A percentile compares a stretch with the other conserved stretches of the same genome.
Conservation (phyloP, 2,797 vertebrate genomes). For the Xiphophorus birchmanni region DNA sequence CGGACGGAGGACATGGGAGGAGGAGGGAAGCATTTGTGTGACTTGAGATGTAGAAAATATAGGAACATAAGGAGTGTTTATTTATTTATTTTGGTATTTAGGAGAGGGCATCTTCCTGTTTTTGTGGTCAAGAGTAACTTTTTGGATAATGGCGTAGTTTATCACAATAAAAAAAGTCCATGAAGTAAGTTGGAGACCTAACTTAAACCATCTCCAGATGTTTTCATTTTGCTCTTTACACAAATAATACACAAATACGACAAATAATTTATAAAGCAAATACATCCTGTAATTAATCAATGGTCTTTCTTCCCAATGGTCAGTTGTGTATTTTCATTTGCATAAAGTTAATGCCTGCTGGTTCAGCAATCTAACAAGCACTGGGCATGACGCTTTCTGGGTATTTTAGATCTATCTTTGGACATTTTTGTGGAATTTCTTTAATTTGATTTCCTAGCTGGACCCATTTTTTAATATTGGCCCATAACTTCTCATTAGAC, state of each 20-base stretch:
- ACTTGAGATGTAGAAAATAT: slow-evolving; percentile 40
- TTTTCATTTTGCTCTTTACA: neutral
- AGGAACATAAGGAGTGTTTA: slow-evolving; percentile 27
- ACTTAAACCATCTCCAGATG: neutral
- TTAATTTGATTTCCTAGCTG: neutral
- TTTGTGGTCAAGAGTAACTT: neutral
- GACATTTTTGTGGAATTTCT: neutral
- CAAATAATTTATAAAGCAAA: too few relatives aligned
- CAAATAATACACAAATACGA: too few relatives aligned
- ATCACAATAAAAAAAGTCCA: neutral
- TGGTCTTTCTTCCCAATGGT: too few relatives aligned
- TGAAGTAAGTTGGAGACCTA: neutral
- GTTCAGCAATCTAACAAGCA: neutral
- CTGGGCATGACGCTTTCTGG: neutral
- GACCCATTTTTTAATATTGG: neutral
- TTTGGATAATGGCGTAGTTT: neutral
- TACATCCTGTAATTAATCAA: too few relatives aligned
- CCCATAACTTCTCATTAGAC: neutral
- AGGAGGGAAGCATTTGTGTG: slow-evolving; percentile 42
- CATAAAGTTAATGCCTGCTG: neutral
- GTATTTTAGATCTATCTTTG: neutral
- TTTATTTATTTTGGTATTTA: neutral
- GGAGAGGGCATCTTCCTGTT: neutral
- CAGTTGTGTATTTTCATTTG: neutral
- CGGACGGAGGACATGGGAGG: slow-evolving; percentile 55